These are phyloP conservation scores for Fratercula arctica DNA, from an alignment of 2,797 vertebrate genomes.

Conservation along the genomic window DNA sequence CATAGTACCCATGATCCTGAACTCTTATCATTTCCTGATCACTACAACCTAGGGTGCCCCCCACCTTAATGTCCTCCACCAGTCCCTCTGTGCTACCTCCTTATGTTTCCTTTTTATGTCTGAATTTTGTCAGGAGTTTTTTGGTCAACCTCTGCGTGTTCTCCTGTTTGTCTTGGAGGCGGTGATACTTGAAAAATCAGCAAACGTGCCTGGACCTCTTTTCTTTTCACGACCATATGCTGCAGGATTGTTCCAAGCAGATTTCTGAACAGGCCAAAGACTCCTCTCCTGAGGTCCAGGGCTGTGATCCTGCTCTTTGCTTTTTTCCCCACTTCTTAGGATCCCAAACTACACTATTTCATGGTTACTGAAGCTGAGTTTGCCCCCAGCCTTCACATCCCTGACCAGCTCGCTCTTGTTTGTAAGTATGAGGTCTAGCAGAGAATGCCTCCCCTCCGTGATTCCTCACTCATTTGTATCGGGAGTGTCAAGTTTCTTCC, in stretches of 20 bases:
- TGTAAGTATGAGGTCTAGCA: not conserved
- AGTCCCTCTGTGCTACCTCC: not conserved
- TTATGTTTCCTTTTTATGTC: not conserved
- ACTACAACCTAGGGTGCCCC: too few species aligned
- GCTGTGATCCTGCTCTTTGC: not conserved
- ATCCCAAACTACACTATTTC: not conserved
- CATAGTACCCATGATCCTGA: too few species aligned
- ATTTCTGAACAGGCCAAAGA: not conserved
- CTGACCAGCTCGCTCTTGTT: not conserved
- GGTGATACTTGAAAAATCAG: not conserved
- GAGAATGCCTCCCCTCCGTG: not conserved
- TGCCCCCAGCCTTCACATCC: not conserved
- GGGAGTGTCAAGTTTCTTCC: not conserved
- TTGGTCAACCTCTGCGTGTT: not conserved
- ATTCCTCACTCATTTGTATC: not conserved
- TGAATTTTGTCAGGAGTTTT: not conserved
- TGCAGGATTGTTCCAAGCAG: not conserved
- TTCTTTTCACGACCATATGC: not conserved
- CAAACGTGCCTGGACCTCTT: accelerated
- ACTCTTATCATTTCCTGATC: too few species aligned
- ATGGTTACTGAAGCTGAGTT: not conserved
- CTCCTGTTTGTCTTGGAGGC: not conserved
- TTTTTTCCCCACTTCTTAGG: not conserved
- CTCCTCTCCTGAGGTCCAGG: not conserved
- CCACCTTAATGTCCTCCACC: too few species aligned